Percentiles rank a stretch among this genome's conserved stretches.
Conservation (phyloP, 2,888 invertebrate genomes). For the Bembecia ichneumoniformis region DNA sequence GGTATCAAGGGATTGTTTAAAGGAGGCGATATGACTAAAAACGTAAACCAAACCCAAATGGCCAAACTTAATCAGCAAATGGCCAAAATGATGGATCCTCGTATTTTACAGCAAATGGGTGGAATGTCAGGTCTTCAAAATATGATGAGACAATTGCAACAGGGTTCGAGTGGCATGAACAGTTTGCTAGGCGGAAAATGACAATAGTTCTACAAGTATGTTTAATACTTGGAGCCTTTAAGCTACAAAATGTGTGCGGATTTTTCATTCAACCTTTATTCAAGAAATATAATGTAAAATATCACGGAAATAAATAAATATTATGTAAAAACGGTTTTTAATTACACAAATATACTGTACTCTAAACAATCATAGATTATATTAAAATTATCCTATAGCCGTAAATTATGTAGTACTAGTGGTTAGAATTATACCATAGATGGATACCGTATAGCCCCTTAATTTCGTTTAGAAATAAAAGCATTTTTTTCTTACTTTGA, state of each 20-base stretch:
- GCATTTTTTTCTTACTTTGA: no score
- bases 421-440: no score
- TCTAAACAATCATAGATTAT: no score
- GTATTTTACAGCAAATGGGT: slow-evolving; percentile 97
- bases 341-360: no score
- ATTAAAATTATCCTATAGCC: no score
- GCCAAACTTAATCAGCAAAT: slow-evolving; percentile 99
- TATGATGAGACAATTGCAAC: slow-evolving; percentile 95
- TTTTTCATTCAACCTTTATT: background rate
- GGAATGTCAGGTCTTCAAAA: slow-evolving; percentile 96
- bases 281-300: slow-evolving; percentile 1
- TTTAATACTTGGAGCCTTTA: no score
- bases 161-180: slow-evolving; percentile 74
- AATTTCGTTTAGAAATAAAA: no score
- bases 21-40: slow-evolving; percentile 98
- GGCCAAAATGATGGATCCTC: slow-evolving; percentile 99
- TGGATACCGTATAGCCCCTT: no score
- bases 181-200: slow-evolving; percentile 75
- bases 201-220: slow-evolving; percentile 20
- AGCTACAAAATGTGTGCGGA: no score
- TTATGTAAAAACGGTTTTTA: background rate
- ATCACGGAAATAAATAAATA: slow-evolving; percentile 2
- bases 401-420: no score
- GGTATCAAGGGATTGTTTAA: slow-evolving; percentile 99
- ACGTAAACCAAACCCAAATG: slow-evolving; percentile 99